Conservation (phyloP, 53 echinoderm and acorn worm genomes). For the Luidia sarsii region DNA sequence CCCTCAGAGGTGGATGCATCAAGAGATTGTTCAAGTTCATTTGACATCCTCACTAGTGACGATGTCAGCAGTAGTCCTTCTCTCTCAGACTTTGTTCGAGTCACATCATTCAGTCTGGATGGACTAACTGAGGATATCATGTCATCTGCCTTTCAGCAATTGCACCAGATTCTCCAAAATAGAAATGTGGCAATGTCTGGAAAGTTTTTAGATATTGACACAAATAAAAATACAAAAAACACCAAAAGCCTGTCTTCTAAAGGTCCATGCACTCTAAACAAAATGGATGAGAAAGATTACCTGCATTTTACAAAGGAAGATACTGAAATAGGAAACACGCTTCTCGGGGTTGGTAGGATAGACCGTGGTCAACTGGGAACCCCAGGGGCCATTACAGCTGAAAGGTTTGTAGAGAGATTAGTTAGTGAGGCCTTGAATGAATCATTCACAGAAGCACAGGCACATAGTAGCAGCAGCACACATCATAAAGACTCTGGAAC, state of each 20-base stretch:
- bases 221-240: not conserved
- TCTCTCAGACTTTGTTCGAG: constrained; percentile 8
- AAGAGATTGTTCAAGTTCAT: constrained; percentile 29
- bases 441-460: not conserved
- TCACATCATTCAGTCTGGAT: constrained; percentile 30
- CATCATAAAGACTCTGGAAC: constrained; percentile 13
- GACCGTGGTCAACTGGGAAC: not conserved
- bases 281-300: not conserved
- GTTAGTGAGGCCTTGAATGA: constrained; percentile 38
- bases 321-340: constrained; percentile 28
- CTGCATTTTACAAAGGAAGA: constrained; percentile 25
- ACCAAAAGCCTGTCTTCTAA: not conserved
- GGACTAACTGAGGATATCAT: constrained; percentile 27
- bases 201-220: not conserved
- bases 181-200: not conserved
- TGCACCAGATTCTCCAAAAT: constrained; percentile 23
- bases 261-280: not conserved
- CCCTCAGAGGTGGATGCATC: constrained; percentile 15
- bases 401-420: constrained; percentile 46
- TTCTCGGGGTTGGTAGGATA: not conserved
- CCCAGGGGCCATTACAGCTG: not conserved
- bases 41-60: constrained; percentile 31
- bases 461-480: not conserved
- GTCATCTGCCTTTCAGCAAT: constrained; percentile 42
- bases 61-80: constrained; percentile 44